Conservation (phyloP, 2,888 invertebrate species). For the Criorhina ranunculi region DNA sequence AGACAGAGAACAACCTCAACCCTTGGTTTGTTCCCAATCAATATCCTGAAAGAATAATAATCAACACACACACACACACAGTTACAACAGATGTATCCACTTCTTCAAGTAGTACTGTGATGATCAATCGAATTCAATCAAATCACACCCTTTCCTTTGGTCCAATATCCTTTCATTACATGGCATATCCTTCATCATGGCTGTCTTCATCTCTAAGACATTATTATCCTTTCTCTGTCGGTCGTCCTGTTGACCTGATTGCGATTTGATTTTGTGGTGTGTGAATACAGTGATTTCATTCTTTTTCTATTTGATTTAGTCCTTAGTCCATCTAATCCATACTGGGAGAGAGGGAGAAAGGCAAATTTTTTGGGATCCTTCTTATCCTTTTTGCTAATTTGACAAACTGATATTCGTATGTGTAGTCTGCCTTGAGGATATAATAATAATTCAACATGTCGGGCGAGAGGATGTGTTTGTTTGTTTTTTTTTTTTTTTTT, state of each 20-base stretch:
- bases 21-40: slow-evolving; percentile 2
- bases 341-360: slow-evolving; percentile 12
- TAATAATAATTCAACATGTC: slow-evolving; percentile 37
- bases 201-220: not conserved
- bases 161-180: slow-evolving; percentile 5
- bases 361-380: not conserved
- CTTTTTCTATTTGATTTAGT: slow-evolving; percentile 67
- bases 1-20: too few relatives aligned
- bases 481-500: not conserved
- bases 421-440: slow-evolving; percentile 30
- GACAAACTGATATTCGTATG: slow-evolving; percentile 50
- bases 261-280: slow-evolving; percentile 61
- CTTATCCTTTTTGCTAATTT: slow-evolving; percentile 64
- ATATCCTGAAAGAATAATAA: slow-evolving; percentile 29
- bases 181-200: slow-evolving; percentile 6
- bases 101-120: not conserved
- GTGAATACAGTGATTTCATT: slow-evolving; percentile 58
- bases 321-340: slow-evolving; percentile 19
- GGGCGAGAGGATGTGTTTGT: slow-evolving; percentile 17
- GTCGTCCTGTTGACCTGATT: slow-evolving; percentile 66
- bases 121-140: slow-evolving; percentile 6
- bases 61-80: not conserved
- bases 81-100: slow-evolving; percentile 3
- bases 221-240: slow-evolving; percentile 44
- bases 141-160: not conserved